Percentiles rank a stretch among this genome's conserved stretches.
Evolutionary conservation across 1,140 invertebrate species (phyloP).

Genomic region (Platorchestia sp.): DNA sequence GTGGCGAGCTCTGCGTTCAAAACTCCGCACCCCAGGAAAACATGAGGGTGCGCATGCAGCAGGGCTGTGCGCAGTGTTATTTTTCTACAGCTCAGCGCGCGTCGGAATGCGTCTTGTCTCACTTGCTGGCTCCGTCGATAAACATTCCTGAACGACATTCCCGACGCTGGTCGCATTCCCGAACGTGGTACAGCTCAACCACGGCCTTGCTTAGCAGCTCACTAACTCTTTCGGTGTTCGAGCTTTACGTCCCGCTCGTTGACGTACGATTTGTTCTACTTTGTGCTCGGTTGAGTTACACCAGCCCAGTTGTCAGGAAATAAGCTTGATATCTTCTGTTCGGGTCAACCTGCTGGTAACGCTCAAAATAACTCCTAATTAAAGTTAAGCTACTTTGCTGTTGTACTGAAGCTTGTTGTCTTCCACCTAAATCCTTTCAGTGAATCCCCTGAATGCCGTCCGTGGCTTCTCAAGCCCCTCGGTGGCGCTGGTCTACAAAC

Average conservation of each 20-base stretch:
- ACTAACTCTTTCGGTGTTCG: neutral
- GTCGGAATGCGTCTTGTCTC: neutral
- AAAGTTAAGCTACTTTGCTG: neutral
- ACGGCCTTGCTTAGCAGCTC: neutral
- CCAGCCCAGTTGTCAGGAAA: neutral
- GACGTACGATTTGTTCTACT: neutral
- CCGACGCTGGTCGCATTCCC: neutral
- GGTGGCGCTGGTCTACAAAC: neutral
- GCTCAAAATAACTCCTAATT: neutral
- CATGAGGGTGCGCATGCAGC: too few species aligned
- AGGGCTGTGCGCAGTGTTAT: neutral
- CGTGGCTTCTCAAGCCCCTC: neutral
- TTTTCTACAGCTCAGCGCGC: neutral
- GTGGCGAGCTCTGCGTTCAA: too few species aligned
- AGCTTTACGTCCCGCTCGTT: neutral
- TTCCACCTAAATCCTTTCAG: neutral
- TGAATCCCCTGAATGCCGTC: neutral
- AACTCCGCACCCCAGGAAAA: too few species aligned
- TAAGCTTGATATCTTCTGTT: neutral
- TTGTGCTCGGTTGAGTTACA: neutral
- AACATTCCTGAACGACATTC: constrained; percentile 21
- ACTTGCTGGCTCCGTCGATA: neutral
- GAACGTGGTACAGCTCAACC: neutral
- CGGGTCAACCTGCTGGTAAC: neutral
- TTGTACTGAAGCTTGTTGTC: neutral